Evolutionary conservation across 2,888 invertebrate genomes (phyloP).

Genomic region (Margaritifera margaritifera): DNA sequence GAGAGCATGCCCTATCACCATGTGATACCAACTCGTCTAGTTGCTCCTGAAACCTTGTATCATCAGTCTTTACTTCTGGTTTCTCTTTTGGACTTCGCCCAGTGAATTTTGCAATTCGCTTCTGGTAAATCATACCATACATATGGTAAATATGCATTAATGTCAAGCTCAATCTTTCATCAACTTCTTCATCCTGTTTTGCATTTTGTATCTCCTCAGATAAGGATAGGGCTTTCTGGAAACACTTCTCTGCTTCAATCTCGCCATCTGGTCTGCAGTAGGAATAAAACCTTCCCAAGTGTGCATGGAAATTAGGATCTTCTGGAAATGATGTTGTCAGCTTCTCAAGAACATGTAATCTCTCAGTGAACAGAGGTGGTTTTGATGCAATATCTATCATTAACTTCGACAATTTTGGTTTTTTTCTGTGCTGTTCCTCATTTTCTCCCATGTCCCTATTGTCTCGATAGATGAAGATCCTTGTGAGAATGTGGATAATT

Average conservation of each 20-base stretch:
- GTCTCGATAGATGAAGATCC: constrained; percentile 44
- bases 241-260: constrained; percentile 26
- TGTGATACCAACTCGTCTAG: constrained; percentile 20
- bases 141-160: constrained; percentile 49
- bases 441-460: constrained; percentile 32
- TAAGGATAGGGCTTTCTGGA: constrained; percentile 29
- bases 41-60: constrained; percentile 10
- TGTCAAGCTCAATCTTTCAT: constrained; percentile 29
- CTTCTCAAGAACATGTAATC: constrained; percentile 35
- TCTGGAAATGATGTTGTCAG: constrained; percentile 31
- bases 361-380: constrained; percentile 37
- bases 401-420: constrained; percentile 35
- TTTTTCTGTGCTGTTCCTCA: constrained; percentile 21
- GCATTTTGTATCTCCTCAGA: constrained; percentile 22
- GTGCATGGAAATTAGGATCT: constrained; percentile 39
- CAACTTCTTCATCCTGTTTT: constrained; percentile 15
- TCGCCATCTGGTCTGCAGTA: constrained; percentile 37
- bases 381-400: constrained; percentile 37
- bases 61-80: constrained; percentile 6
- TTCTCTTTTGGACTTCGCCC: constrained; percentile 24
- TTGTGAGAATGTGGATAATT: constrained; percentile 33
- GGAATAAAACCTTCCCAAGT: constrained; percentile 37
- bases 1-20: constrained; percentile 36
- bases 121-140: constrained; percentile 43
- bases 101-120: constrained; percentile 24